A percentile compares a stretch with the other conserved stretches of the same genome.
Conservation (phyloP, 2,888 invertebrate species). For the Pammene fasciana region DNA sequence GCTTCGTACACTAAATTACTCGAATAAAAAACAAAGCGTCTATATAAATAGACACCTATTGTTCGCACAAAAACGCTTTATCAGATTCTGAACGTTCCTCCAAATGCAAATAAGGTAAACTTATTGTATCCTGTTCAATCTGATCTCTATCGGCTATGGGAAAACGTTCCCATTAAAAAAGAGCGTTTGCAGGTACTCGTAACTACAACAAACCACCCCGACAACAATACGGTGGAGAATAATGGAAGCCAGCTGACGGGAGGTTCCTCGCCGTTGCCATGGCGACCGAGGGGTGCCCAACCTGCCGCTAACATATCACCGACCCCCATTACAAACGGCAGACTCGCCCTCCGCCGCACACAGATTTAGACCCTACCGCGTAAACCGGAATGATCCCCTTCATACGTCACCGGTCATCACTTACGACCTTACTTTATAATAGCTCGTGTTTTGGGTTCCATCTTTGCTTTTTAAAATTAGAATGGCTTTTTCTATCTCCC, state of each 20-base stretch:
- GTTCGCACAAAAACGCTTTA: conserved; percentile 30
- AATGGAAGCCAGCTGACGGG: conserved; percentile 83
- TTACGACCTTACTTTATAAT: conserved; percentile 61
- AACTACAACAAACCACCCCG: conserved; percentile 62
- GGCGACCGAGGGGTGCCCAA: conserved; percentile 81
- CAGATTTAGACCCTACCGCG: conserved; percentile 69
- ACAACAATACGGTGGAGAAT: conserved; percentile 72
- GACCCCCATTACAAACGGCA: conserved; percentile 64
- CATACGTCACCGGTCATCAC: conserved; percentile 60
- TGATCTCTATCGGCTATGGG: conserved; percentile 66
- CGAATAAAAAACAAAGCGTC: conserved; percentile 46
- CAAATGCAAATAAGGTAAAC: conserved; percentile 59
- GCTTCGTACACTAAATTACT: conserved; percentile 44
- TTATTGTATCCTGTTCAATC: conserved; percentile 60
- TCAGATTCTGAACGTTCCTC: conserved; percentile 30
- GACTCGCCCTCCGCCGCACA: conserved; percentile 58
- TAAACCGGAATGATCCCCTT: conserved; percentile 66
- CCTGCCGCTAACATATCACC: conserved; percentile 75
- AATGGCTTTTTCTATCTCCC: conserved; percentile 68
- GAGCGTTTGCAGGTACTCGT: conserved; percentile 68
- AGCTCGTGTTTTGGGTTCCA: conserved; percentile 76
- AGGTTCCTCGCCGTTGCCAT: conserved; percentile 80
- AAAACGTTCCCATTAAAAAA: conserved; percentile 65
- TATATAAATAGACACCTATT: conserved; percentile 34
- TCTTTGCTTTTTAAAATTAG: conserved; percentile 83